These are phyloP conservation scores for Streptopelia turtur DNA, from an alignment of 2,797 vertebrate species.

Conservation along the genomic window DNA sequence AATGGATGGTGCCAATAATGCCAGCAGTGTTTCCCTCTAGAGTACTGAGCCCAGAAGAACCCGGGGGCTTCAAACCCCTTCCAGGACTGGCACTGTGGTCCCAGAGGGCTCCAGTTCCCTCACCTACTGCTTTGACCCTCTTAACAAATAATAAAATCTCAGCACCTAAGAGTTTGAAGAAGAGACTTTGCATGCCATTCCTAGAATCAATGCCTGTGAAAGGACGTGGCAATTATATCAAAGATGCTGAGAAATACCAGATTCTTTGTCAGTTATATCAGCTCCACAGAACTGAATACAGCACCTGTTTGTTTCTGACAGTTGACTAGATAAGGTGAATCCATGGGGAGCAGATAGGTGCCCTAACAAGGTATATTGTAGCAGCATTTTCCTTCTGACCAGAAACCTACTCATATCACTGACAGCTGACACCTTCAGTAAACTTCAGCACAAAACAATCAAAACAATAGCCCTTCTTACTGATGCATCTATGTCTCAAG, in stretches of 20 bases:
- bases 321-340: neutral
- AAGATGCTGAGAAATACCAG: neutral
- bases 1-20: neutral
- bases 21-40: neutral
- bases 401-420: neutral
- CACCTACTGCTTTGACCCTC: neutral
- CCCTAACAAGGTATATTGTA: neutral
- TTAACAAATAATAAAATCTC: neutral
- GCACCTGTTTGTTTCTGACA: slow-evolving; percentile 25
- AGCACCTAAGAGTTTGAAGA: neutral
- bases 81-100: neutral
- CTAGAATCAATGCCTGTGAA: neutral
- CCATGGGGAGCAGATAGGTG: neutral
- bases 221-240: neutral
- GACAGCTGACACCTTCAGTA: neutral
- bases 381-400: slow-evolving; percentile 2
- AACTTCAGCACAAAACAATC: neutral
- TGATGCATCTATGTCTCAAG: neutral
- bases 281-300: neutral
- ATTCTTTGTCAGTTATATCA: slow-evolving; percentile 2
- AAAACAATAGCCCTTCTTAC: neutral
- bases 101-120: neutral
- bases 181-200: neutral
- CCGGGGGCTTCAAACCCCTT: neutral
- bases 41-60: neutral